These are phyloP conservation scores for Eulithis prunata DNA, from an alignment of 2,888 invertebrate species.

Conservation along the genomic window DNA sequence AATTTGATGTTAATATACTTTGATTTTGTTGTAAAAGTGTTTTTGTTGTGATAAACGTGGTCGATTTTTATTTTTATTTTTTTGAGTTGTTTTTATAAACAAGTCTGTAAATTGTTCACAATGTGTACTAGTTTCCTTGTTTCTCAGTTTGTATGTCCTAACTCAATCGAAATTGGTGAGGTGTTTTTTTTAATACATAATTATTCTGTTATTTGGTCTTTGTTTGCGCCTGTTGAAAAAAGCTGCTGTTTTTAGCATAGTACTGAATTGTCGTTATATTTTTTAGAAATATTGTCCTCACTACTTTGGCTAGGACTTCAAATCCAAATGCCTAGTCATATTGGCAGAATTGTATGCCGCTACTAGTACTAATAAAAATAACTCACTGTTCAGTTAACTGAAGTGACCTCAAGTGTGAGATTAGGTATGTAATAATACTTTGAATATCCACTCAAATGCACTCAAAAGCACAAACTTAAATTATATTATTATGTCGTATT, in stretches of 20 bases:
- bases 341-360: background rate
- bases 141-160: constrained; percentile 35
- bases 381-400: constrained; percentile 6
- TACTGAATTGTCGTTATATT: background rate
- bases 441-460: background rate
- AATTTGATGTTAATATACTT: constrained; percentile 21
- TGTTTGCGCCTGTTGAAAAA: constrained; percentile 19
- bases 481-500: background rate
- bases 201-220: background rate
- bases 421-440: background rate
- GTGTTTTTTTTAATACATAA: constrained; percentile 18
- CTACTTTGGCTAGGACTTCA: background rate
- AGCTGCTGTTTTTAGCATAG: constrained; percentile 1
- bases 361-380: background rate
- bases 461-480: background rate
- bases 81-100: constrained; percentile 20
- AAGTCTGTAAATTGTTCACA: constrained; percentile 33
- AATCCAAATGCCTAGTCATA: constrained; percentile 2
- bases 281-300: constrained; percentile 1
- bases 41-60: constrained; percentile 36
- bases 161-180: constrained; percentile 4
- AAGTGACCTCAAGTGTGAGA: background rate
- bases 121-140: constrained; percentile 10
- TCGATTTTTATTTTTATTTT: constrained; percentile 27
- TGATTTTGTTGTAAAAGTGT: constrained; percentile 29